Evolutionary conservation across 1,140 invertebrate genomes (phyloP), one percentile per base, ranked within the genome.

Genomic region (Euura saliciscinereae): DNA sequence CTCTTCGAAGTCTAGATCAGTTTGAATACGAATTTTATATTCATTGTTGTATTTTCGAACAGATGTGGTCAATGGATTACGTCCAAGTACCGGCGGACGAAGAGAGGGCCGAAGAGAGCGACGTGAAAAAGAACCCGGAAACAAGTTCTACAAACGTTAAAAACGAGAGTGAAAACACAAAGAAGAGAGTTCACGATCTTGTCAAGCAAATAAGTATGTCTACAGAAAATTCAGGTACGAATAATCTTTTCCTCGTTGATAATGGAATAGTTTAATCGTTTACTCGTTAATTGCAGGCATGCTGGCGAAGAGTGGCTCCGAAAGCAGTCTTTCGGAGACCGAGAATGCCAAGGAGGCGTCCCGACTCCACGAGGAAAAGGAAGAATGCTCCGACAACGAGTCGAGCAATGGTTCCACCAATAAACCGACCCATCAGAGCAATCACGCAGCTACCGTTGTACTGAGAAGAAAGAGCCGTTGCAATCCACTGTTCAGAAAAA

Each of bases 31-130:
- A 42, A 11, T 71, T 45, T 66, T 68, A 74, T 70, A 71, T 79
- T 85, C 86, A 28, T 28, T 28, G 28, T 28, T 28, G 28, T 28
- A 28, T 28, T 28, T 28, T 28, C 28, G 28, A 28, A 44, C 80
- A 97, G 93, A 98, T 99, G 96, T 99, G 97, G 96, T 97, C 96
- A 6, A 91, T 98, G 73, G 96, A 98, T 83, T 97, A 97, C 87
- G 92, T 97, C 45, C 96, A 98, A 89, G 95, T 97, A 71, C 94
- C 95, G 68, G 91, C 92, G 71, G 92, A 94, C 74, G 89, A 87
- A 68, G 81, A 83, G 44, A 86, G 79, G 51, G 75, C 76, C 10
- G 85, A 87, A 74, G 85, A 88, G 13, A 85, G 87, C 28, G 85
- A 87, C 46, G 83, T 84, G 69, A 83, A 83, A 77, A 84, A 81